These are phyloP conservation scores for Eulithis testata DNA, from an alignment of 2,888 invertebrate species.

Conservation along the genomic window DNA sequence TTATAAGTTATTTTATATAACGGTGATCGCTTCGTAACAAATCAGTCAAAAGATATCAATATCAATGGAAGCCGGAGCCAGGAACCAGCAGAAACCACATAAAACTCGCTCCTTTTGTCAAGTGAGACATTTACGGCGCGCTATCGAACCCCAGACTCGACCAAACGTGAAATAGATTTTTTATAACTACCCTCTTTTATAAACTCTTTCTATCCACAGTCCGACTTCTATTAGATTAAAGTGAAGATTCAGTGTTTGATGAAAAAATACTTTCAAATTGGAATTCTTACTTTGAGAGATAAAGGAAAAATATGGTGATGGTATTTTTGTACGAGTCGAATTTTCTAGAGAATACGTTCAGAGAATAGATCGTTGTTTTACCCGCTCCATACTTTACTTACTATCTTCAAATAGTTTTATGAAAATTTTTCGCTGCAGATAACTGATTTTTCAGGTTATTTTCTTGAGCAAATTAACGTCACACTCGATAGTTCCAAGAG, in stretches of 20 bases:
- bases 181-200: constrained; percentile 38
- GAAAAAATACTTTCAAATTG: constrained; percentile 40
- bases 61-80: constrained; percentile 6
- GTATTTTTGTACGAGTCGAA: constrained; percentile 31
- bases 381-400: constrained; percentile 3
- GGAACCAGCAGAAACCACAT: constrained; percentile 5
- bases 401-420: constrained; percentile 18
- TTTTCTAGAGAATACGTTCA: constrained; percentile 21
- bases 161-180: constrained; percentile 43
- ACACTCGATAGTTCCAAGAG: not conserved
- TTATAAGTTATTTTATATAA: not conserved
- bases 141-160: constrained; percentile 26
- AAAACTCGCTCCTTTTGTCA: constrained; percentile 29
- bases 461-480: constrained; percentile 7
- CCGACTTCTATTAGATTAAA: constrained; percentile 40
- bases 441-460: constrained; percentile 7
- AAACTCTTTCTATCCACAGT: constrained; percentile 28
- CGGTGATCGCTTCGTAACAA: not conserved
- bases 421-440: constrained; percentile 1
- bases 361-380: constrained; percentile 7
- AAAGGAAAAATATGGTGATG: constrained; percentile 39
- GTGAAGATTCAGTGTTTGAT: constrained; percentile 30
- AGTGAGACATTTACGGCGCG: constrained; percentile 29
- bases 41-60: constrained; percentile 5
- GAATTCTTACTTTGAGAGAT: constrained; percentile 34